phyloP scores from a whole-genome alignment of 1,140 invertebrate genomes.

The Piezodorus guildinii region DNA sequence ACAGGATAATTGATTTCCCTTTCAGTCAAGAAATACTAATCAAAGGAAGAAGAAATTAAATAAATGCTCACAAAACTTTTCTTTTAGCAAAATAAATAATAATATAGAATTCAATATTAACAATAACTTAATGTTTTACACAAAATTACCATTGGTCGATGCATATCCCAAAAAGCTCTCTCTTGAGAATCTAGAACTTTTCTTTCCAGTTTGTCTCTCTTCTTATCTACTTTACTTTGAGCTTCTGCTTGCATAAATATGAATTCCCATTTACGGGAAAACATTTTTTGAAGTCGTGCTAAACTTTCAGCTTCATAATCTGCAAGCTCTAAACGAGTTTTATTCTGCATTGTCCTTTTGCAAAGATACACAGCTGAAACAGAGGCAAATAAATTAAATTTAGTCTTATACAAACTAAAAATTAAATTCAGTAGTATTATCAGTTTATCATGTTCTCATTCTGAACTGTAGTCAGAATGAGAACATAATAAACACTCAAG shows the following conservation, averaged over 20 bases:
- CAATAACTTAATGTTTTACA: too few species aligned
- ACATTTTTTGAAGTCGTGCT: constrained; percentile 96
- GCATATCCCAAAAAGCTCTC: constrained; percentile 98
- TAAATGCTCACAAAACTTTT: too few species aligned
- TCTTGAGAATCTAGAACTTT: constrained; percentile 99
- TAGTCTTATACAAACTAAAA: background rate
- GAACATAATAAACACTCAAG: too few species aligned
- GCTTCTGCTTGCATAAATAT: constrained; percentile 92
- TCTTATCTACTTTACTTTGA: constrained; percentile 91
- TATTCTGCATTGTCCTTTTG: constrained; percentile 99
- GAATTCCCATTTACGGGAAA: constrained; percentile 98
- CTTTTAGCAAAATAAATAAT: too few species aligned
- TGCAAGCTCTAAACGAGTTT: constrained; percentile 89
- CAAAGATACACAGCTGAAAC: constrained; percentile 92
- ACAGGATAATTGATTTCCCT: too few species aligned
- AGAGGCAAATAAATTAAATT: constrained; percentile 22
- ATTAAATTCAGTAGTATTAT: too few species aligned
- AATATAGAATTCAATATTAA: too few species aligned
- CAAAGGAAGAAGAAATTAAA: too few species aligned
- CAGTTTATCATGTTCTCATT: too few species aligned
- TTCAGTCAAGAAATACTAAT: too few species aligned
- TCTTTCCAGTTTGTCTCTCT: constrained; percentile 92
- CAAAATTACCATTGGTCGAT: constrained; percentile 78
- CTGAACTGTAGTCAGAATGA: too few species aligned
- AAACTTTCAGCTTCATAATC: constrained; percentile 98